phyloP scores from a whole-genome alignment of 2,113 vertebrate species.

The Myiozetetes cayanensis region DNA sequence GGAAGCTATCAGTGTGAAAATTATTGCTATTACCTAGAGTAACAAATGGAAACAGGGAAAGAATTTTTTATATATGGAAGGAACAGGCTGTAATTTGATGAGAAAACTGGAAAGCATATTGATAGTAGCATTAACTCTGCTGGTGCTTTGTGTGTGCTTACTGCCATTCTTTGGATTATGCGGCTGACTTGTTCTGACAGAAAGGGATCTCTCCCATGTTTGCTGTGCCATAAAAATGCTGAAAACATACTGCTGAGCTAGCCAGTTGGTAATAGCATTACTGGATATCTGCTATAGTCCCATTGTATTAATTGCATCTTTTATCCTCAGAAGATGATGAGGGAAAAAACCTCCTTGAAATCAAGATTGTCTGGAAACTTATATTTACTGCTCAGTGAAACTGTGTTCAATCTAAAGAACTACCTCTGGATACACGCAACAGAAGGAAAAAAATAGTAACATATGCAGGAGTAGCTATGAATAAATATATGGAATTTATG shows the following conservation, averaged over 20 bases:
- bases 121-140: slow-evolving; percentile 18
- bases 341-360: not conserved
- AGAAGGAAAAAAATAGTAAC: not conserved
- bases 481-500: not conserved
- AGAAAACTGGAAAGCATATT: not conserved
- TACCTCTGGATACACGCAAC: not conserved
- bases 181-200: slow-evolving; percentile 48
- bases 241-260: slow-evolving; percentile 64
- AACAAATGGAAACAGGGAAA: slow-evolving; percentile 6
- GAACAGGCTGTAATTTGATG: not conserved
- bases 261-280: slow-evolving; percentile 27
- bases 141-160: not conserved
- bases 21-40: not conserved
- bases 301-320: not conserved
- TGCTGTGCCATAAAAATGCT: slow-evolving; percentile 62
- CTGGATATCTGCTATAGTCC: slow-evolving; percentile 1
- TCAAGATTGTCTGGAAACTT: not conserved
- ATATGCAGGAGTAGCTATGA: not conserved
- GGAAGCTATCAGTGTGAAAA: not conserved
- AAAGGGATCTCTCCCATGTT: slow-evolving; percentile 14
- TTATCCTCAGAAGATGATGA: not conserved
- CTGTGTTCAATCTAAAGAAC: not conserved
- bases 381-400: not conserved
- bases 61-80: not conserved
- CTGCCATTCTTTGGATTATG: not conserved